Base-by-base conservation (phyloP, 2,113 vertebrate genomes). In the Cyrtonyx montezumae region DNA sequence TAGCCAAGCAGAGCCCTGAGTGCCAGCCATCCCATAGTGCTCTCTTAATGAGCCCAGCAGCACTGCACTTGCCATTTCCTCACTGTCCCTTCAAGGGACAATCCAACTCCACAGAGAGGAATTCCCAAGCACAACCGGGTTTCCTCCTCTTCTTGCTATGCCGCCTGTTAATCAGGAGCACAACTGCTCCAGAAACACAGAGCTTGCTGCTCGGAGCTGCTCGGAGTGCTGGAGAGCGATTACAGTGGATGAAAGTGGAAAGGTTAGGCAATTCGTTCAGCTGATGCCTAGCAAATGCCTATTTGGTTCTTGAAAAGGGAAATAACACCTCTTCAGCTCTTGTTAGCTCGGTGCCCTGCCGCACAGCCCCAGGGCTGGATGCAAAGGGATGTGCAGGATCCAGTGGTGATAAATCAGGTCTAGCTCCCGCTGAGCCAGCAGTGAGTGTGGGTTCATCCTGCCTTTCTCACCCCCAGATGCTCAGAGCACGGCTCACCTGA, bases 141-240 rank as follows among this genome's bases (percentile, higher is more conserved):
- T 89, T 63, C 26, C 13, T 55, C 58, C 79, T 77, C 83, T 94
- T 92, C 92, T 90, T 95, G 94, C 96, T 96, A 95, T 95, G 80
- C 55, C 76, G 89, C 87, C 88, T 97, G 97, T 98, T 97, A 97
- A 97, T 97, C 96, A 97, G 94, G 83, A 94, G 48, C 76, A 45
- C 69, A 79, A 91, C 94, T 92, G 87, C 95, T 87, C 79, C 68
- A 89, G 93, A 96, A 96, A 91, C 79, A 55, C 3, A 42, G 75
- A 88, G 90, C 70, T 95, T 55, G 79, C 96, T 96, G 91, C 91
- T 94, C 94, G 34, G 23, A 51, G 79, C 96, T 96, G 91, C 91
- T 94, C 94, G 34, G 23, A 51, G 86, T 9, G 71, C 83, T 88
- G 93, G 95, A 95, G 97, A 97, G 96, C 55, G 86, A 95, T 93